Evolutionary conservation across 2,888 invertebrate species (phyloP).

Genomic region (Netelia inedita): DNA sequence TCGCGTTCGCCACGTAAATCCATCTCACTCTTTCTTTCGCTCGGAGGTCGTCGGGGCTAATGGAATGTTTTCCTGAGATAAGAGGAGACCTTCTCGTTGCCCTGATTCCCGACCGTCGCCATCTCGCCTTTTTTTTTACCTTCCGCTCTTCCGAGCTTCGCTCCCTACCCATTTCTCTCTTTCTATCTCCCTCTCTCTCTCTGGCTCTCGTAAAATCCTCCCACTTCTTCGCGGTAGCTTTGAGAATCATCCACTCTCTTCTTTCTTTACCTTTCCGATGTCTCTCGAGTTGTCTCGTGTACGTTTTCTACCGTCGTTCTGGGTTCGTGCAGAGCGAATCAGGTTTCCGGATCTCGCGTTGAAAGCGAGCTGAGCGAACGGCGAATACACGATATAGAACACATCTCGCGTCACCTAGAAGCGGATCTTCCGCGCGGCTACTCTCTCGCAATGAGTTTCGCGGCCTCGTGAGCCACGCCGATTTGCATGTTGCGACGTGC

Average conservation of each 20-base stretch:
- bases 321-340: constrained; percentile 61
- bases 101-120: constrained; percentile 15
- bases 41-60: constrained; percentile 57
- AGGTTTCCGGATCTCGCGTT: constrained; percentile 65
- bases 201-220: background rate
- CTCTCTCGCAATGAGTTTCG: background rate
- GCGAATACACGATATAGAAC: constrained; percentile 16
- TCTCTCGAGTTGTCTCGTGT: constrained; percentile 14
- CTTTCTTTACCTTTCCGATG: background rate
- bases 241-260: background rate
- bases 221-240: background rate
- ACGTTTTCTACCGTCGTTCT: constrained; percentile 27
- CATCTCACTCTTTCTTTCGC: constrained; percentile 42
- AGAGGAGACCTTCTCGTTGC: constrained; percentile 42
- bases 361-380: constrained; percentile 46
- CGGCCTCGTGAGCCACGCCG: constrained; percentile 11
- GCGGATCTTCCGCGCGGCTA: constrained; percentile 51
- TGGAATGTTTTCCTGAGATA: constrained; percentile 64
- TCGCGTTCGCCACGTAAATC: background rate
- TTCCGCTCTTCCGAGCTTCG: background rate
- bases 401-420: constrained; percentile 44
- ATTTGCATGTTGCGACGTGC: constrained; percentile 35
- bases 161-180: background rate
- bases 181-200: background rate
- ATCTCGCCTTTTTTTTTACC: constrained; percentile 10